Percentiles rank a stretch among this genome's conserved stretches.
These are phyloP conservation scores for Eupeodes luniger DNA, from an alignment of 2,888 invertebrate genomes.

Conservation along the genomic window DNA sequence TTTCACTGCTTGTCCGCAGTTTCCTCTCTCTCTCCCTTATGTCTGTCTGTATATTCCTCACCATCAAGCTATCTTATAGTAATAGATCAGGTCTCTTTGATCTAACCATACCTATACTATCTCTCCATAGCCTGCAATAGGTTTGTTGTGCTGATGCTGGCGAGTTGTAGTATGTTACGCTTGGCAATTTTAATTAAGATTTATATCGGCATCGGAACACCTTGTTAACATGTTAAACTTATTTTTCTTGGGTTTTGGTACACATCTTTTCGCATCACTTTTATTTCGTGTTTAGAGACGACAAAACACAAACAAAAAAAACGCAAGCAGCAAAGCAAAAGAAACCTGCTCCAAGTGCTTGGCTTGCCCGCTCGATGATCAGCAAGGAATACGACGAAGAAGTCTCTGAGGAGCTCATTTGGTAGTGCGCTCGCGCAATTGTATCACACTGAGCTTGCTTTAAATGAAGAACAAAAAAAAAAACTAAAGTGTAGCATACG, in stretches of 20 bases:
- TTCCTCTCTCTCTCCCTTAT: background rate
- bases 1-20: constrained; percentile 40
- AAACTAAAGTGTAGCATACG: constrained; percentile 54
- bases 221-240: constrained; percentile 78
- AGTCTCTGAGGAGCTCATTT: constrained; percentile 59
- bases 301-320: background rate
- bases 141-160: constrained; percentile 30
- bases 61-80: too few relatives aligned
- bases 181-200: constrained; percentile 78
- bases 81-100: constrained; percentile 48
- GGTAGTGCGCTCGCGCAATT: constrained; percentile 43
- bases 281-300: constrained; percentile 58
- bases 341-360: constrained; percentile 44
- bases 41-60: background rate
- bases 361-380: background rate
- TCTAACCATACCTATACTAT: constrained; percentile 22
- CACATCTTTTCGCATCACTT: constrained; percentile 72
- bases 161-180: constrained; percentile 68
- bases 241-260: constrained; percentile 75
- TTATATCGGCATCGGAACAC: constrained; percentile 78
- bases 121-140: background rate
- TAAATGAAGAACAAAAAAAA: background rate
- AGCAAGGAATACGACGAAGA: background rate
- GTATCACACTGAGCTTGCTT: constrained; percentile 59
- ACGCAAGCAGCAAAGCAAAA: constrained; percentile 15